phyloP scores from a whole-genome alignment of 2,797 vertebrate species.

The Nasua narica region DNA sequence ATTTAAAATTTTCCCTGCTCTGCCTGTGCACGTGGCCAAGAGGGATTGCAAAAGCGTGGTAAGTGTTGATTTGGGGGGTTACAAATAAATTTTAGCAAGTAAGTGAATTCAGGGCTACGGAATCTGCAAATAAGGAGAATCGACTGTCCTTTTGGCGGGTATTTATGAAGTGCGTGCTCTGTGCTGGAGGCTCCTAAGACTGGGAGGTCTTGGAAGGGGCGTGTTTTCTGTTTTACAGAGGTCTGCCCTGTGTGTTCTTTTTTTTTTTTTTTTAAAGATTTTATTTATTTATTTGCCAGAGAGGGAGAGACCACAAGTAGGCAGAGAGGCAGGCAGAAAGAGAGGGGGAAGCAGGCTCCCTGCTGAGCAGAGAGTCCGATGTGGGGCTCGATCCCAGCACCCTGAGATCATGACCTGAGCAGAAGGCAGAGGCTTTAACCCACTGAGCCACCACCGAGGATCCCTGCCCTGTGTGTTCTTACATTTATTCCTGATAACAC shows the following conservation, averaged over 20 bases:
- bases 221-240: neutral
- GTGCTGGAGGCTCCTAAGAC: neutral
- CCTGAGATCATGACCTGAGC: too few relatives aligned
- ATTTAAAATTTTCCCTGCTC: neutral
- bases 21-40: rapidly evolving
- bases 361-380: too few relatives aligned
- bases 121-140: neutral
- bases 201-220: neutral
- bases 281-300: too few relatives aligned
- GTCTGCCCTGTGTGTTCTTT: rapidly evolving
- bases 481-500: neutral
- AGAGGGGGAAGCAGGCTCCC: too few relatives aligned
- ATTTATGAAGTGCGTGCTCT: neutral
- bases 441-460: too few relatives aligned
- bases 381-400: too few relatives aligned
- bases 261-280: too few relatives aligned
- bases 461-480: too few relatives aligned
- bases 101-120: neutral
- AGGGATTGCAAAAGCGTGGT: rapidly evolving
- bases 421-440: too few relatives aligned
- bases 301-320: too few relatives aligned
- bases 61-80: neutral
- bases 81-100: neutral
- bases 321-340: too few relatives aligned
- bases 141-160: neutral